Base-by-base conservation (phyloP, 1,140 invertebrate genomes). In the Oryctes rhinoceros region DNA sequence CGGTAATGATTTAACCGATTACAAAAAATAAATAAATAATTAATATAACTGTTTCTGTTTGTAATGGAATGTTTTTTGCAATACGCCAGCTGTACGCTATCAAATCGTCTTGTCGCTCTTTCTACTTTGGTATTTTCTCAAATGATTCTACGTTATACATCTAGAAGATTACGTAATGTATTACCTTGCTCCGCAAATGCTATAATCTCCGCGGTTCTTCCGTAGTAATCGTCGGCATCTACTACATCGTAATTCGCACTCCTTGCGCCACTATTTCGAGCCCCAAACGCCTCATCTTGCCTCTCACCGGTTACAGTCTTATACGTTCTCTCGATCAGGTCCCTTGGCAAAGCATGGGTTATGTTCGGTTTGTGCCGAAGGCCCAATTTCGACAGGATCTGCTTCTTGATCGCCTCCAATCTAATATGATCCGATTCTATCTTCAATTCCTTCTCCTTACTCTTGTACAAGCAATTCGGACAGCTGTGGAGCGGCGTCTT, bases 171-270 rank as follows among this genome's bases (percentile, higher is more conserved):
- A 71, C 65, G 65, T 71, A 71, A 71, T 15, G 1, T 10, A 90
- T 91, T 89, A 95, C 94, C 94, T 88, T 92, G 92, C 86, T 95
- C 94, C 5, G 94, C 94, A 85, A 96, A 96, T 13, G 93, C 92
- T 83, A 95, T 95, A 83, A 96, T 94, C 87, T 95, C 94, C 35
- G 93, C 93, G 5, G 94, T 95, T 80, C 92, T 91, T 11, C 92
- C 94, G 87, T 94, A 94, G 85, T 93, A 94, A 83, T 94, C 94
- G 84, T 95, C 94, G 15, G 90, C 88, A 79, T 90, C 90, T 48
- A 90, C 88, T 62, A 89, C 89, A 13, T 87, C 84, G 11, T 85
- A 79, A 65, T 85, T 59, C 49, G 81, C 84, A 84, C 80, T 85
- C 81, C 81, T 84, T 79, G 82, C 84, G 79, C 80, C 53, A 80